Evolutionary conservation across 2,113 vertebrate genomes (phyloP), one percentile per base, ranked within the genome.

Genomic region (Choloepus hoffmanni): DNA sequence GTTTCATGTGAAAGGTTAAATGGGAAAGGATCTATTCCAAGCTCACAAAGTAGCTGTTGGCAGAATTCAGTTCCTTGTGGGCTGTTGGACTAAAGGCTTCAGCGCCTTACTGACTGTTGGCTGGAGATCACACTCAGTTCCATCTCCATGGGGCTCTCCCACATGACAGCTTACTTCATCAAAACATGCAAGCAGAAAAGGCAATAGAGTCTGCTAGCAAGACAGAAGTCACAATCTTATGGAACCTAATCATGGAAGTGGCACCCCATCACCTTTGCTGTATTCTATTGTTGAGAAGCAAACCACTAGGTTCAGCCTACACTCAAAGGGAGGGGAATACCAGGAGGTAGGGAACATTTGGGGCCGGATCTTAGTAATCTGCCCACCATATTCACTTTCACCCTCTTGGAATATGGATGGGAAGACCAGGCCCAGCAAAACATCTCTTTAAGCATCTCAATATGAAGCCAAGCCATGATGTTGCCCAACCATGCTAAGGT

Each of bases 401-500:
- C n/a, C 26, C 48, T 92, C 92, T 23, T 94, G 18, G 33, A 91
- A 84, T 70, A 89, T n/a, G 28, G 14, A 84, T 36, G 5, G 30
- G 67, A 96, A 95, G 62, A 91, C 19, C 18, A 65, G 14, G 15
- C 43, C 58, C 65, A 91, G 83, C 28, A 62, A 89, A 94, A 82
- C 4, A 48, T 50, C 48, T 72, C 55, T 89, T 82, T 67, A 89
- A 93, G 48, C 23, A 89, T 84, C 60, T 95, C 68, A 78, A 67
- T 40, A 83, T 45, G 28, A 94, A 96, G 90, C 36, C 12, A 83
- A 90, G 43, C 36, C 23, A 84, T 62, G 21, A 60, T 23, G 5
- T 72, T 96, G 94, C n/a, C 88, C 30, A 83, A 91, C 9, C 28
- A 86, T 72, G 53, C 8, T 90, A 63, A 81, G 40, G 23, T 33